Evolutionary conservation across 2,888 invertebrate genomes (phyloP), one percentile per base, ranked within the genome.

Genomic region (Notodonta dromedarius): DNA sequence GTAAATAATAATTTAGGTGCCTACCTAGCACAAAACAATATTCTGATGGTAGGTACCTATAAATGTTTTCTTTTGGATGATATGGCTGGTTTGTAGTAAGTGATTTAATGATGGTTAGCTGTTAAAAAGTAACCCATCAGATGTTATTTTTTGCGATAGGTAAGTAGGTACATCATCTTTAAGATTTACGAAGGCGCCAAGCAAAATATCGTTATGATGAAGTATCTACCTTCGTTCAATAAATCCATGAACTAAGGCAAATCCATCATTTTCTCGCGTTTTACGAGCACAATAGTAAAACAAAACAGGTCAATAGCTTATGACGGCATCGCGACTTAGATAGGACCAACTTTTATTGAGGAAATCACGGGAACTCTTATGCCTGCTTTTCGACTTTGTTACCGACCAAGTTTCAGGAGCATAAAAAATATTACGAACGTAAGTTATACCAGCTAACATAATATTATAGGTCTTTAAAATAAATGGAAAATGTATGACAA

Each of bases 251-350:
- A 62, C 46, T 57, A 58, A 54, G 60, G 70, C 67, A 73, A 58
- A 72, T 74, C 73, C 72, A 73, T 74, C 75, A 78, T 76, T 74
- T 77, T 73, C 73, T 72, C 69, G 66, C 70, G 76, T 78, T 84
- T 85, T 84, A 85, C 77, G 79, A 77, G 74, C 77, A 74, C 71
- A 77, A 78, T 75, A 80, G 74, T 82, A 79, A 84, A 85, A 77
- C 75, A 54, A 78, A 82, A 82, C 77, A 77, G 83, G 85, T 83
- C 84, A 80, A 77, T 74, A 73, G 71, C 73, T 77, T 69, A 70
- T 76, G 73, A 69, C 68, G 65, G 62, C 70, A 71, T 63, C 68
- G 70, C 61, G 60, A 59, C 62, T 70, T 59, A 66, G 67, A 69
- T 67, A 62, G 63, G 58, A 62, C 58, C 46, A 60, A 50, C 56